These are phyloP conservation scores for Napeogenes sylphis DNA, from an alignment of 2,888 invertebrate species.

Conservation along the genomic window DNA sequence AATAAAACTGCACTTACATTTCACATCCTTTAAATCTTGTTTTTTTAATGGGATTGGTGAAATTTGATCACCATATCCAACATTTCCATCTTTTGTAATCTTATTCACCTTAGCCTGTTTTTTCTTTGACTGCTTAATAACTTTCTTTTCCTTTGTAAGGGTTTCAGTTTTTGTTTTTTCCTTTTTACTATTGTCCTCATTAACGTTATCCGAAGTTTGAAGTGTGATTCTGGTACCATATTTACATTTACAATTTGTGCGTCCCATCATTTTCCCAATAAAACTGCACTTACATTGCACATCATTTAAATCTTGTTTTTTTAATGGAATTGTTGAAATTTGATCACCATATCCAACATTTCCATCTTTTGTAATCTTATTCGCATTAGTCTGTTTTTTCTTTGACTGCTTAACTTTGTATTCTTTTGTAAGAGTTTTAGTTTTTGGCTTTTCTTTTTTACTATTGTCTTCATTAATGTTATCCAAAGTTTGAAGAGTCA, in stretches of 20 bases:
- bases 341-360: conserved; percentile 10
- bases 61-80: conserved; percentile 9
- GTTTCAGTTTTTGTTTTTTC: too few species aligned
- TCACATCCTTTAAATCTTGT: not conserved
- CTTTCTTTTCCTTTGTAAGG: too few species aligned
- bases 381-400: not conserved
- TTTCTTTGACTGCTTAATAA: not conserved
- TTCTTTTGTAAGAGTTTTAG: too few species aligned
- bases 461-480: too few species aligned
- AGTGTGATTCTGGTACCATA: not conserved
- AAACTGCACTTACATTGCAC: conserved; percentile 1
- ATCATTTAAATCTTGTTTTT: not conserved
- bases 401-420: not conserved
- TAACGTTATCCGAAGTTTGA: too few species aligned
- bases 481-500: too few species aligned
- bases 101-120: not conserved
- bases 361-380: not conserved
- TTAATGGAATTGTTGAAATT: not conserved
- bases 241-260: conserved; percentile 13
- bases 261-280: conserved; percentile 2
- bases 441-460: too few species aligned
- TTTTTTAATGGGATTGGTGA: not conserved
- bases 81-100: not conserved
- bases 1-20: conserved; percentile 1
- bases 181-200: too few species aligned